A percentile compares a stretch with the other conserved stretches of the same genome.
Conservation (phyloP, 2,797 vertebrate species). For the Pogoniulus pusillus region DNA sequence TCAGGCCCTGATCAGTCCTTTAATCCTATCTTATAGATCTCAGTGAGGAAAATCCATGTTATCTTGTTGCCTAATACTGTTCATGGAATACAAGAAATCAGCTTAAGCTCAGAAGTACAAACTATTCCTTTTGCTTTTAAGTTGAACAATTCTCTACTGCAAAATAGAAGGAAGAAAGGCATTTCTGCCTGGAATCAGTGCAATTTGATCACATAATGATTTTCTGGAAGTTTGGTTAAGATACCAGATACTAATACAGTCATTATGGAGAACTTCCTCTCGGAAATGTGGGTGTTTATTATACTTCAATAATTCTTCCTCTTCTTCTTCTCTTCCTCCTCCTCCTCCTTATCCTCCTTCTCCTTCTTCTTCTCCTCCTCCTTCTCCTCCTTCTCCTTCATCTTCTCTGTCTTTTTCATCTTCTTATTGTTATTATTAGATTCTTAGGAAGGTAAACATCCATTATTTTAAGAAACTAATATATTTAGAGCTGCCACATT, state of each 20-base stretch:
- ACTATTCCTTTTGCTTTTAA: constrained; percentile 27
- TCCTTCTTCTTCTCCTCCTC: too few relatives aligned
- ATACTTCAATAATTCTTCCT: not conserved
- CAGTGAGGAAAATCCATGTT: constrained; percentile 35
- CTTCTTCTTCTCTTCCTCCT: too few relatives aligned
- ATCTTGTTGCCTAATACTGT: constrained; percentile 38
- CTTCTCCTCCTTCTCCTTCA: too few relatives aligned
- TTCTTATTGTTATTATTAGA: too few relatives aligned
- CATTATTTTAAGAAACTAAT: not conserved
- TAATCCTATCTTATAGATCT: constrained; percentile 38
- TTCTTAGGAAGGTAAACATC: not conserved
- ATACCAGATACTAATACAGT: not conserved
- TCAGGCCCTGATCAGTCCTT: constrained; percentile 2
- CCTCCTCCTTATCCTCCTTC: too few relatives aligned
- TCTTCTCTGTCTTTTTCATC: too few relatives aligned
- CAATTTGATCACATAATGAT: not conserved
- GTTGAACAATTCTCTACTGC: not conserved
- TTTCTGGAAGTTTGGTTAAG: not conserved
- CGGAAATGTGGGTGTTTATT: not conserved
- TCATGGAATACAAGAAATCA: constrained; percentile 51
- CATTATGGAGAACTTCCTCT: not conserved
- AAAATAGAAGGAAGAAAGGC: not conserved
- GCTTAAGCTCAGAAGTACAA: constrained; percentile 38
- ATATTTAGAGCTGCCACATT: not conserved
- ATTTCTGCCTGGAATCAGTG: not conserved